A percentile compares a stretch with the other conserved stretches of the same genome.
Conservation (phyloP, 1,140 invertebrate species). For the Drosophila guanche region DNA sequence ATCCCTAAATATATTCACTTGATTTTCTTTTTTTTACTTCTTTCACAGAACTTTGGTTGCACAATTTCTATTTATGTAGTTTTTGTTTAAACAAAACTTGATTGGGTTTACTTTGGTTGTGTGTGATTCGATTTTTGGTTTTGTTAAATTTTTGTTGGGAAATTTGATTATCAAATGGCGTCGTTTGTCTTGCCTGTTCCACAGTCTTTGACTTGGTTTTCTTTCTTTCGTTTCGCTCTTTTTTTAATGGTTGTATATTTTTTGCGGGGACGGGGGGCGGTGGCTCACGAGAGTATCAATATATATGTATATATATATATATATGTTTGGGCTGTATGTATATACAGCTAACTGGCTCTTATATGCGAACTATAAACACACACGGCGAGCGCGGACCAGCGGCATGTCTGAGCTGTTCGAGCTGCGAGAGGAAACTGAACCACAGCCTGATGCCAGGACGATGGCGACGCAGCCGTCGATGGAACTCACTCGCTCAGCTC, state of each 20-base stretch:
- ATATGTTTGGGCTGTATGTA: conserved; percentile 8
- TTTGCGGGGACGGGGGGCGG: conserved; percentile 9
- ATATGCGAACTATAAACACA: conserved; percentile 56
- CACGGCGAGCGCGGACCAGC: conserved; percentile 65
- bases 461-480: conserved; percentile 42
- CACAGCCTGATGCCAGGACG: conserved; percentile 53
- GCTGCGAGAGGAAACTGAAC: conserved; percentile 74
- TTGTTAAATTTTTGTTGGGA: conserved; percentile 57
- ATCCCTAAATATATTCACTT: too few relatives aligned
- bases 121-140: conserved; percentile 17
- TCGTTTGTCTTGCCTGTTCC: conserved; percentile 45
- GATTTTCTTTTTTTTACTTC: conserved; percentile 30
- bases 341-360: too few relatives aligned
- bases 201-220: conserved; percentile 48
- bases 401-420: conserved; percentile 77
- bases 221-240: too few relatives aligned
- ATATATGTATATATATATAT: conserved; percentile 23
- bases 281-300: conserved; percentile 30
- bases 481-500: conserved; percentile 1
- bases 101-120: conserved; percentile 20
- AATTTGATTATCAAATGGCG: conserved; percentile 55
- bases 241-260: background rate
- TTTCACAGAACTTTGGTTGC: conserved; percentile 27
- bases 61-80: conserved; percentile 35
- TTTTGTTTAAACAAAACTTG: conserved; percentile 33